These are phyloP conservation scores for Takifugu bimaculatus DNA, from an alignment of 2,113 vertebrate species.

Conservation along the genomic window DNA sequence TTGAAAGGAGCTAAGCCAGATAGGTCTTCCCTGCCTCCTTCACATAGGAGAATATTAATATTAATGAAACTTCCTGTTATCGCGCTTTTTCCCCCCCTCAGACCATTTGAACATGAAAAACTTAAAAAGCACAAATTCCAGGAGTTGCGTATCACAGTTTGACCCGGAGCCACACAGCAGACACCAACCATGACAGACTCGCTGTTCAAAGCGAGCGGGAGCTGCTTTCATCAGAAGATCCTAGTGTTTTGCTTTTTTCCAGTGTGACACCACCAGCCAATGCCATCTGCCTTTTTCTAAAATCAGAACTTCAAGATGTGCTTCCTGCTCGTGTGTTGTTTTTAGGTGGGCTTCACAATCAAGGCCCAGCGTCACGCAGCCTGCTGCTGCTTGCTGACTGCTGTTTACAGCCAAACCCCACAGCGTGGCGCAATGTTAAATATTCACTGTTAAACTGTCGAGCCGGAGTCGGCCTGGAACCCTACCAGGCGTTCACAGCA, in stretches of 20 bases:
- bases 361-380: slow-evolving; percentile 50
- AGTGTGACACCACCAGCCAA: slow-evolving; percentile 68
- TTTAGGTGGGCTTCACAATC: slow-evolving; percentile 63
- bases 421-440: slow-evolving; percentile 68
- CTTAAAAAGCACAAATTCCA: slow-evolving; percentile 71
- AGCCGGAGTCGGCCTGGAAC: slow-evolving; percentile 57
- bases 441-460: slow-evolving; percentile 77
- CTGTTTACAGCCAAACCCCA: slow-evolving; percentile 63
- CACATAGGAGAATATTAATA: slow-evolving; percentile 71
- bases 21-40: slow-evolving; percentile 66
- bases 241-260: slow-evolving; percentile 58
- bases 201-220: slow-evolving; percentile 74
- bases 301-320: slow-evolving; percentile 65
- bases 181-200: slow-evolving; percentile 72
- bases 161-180: slow-evolving; percentile 72
- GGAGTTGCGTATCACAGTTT: slow-evolving; percentile 71
- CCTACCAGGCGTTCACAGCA: slow-evolving; percentile 58
- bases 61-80: slow-evolving; percentile 70
- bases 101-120: slow-evolving; percentile 67
- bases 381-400: slow-evolving; percentile 54
- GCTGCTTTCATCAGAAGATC: slow-evolving; percentile 74
- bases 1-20: slow-evolving; percentile 62
- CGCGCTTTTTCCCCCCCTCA: slow-evolving; percentile 46
- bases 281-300: slow-evolving; percentile 77
- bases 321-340: slow-evolving; percentile 52